Evolutionary conservation across 2,888 invertebrate species (phyloP), one percentile per base, ranked within the genome.

Genomic region (Acleris sparsana): DNA sequence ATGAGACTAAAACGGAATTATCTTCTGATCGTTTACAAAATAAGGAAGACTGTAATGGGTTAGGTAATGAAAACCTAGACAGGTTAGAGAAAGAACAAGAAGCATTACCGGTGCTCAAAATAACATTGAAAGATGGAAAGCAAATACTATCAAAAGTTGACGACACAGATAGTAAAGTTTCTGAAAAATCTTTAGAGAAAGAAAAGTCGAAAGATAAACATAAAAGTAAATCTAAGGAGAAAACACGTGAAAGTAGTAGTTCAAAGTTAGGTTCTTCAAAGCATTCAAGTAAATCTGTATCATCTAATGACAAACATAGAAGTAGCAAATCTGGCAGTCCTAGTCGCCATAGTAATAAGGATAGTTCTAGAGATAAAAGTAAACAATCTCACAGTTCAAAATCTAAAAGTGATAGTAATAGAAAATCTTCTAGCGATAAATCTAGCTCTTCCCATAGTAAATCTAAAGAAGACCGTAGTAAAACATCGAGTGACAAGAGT

Each of bases 71-170:
- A 5, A 46, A 63, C 59, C 71, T 69, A 77, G 84, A 76, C 72
- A 84, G 82, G 65, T 43, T 59, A 55, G 77, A 78, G 63, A 87
- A 76, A 72, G 92, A 86, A 69, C 64, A 72, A 56, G 90, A 86
- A 75, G 76, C 80, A 55, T 80, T 92, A 70, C 89, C 88, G 58
- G 87, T 86, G 67, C 84, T 88, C 77, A 96, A 96, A 88, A 94
- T 96, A 73, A 94, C 95, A 44, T 90, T 95, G 67, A 95, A 95
- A 79, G 96, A 96, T 87, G 95, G 95, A 17, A 96, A 95, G 85
- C 95, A 95, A 84, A 93, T 95, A 55, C 87, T 96, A 76, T 93
- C 94, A 7, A 94, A 95, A 86, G 90, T 94, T 69, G 93, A 88
- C 71, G 89, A 89, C 68, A 80, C 68, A 69, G 86, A 84, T 70